These are phyloP conservation scores for Anolis apletophallus DNA, from an alignment of 2,797 vertebrate species.

Conservation along the genomic window DNA sequence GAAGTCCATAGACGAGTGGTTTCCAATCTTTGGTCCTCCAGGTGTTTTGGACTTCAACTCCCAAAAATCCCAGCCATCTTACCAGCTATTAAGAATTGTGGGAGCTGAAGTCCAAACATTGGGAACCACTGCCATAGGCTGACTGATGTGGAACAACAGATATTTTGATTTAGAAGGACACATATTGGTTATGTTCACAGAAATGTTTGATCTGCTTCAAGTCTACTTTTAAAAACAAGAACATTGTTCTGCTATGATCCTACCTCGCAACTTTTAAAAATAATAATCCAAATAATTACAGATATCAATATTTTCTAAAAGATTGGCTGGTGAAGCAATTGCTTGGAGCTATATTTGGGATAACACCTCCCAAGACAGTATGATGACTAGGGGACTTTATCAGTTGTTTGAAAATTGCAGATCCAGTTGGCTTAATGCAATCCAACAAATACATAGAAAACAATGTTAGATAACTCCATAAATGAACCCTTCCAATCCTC, in stretches of 20 bases:
- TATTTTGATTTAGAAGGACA: background rate
- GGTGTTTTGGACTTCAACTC: too few species aligned
- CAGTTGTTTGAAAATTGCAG: background rate
- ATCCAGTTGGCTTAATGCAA: background rate
- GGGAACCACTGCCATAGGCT: too few species aligned
- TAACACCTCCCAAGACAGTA: too few species aligned
- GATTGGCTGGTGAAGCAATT: background rate
- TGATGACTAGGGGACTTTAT: too few species aligned
- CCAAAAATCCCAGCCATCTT: too few species aligned
- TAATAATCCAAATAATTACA: background rate
- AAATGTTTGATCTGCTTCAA: background rate
- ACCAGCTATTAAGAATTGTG: too few species aligned
- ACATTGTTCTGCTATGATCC: background rate
- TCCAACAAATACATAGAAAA: background rate
- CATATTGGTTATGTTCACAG: background rate
- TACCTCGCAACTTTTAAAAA: background rate
- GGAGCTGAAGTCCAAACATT: too few species aligned
- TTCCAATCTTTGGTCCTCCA: too few species aligned
- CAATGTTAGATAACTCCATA: background rate
- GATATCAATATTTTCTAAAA: background rate
- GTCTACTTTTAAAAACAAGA: background rate
- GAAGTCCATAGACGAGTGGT: background rate
- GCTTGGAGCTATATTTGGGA: too few species aligned
- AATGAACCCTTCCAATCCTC: background rate
- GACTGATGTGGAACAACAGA: background rate